These are phyloP conservation scores for Ranitomeya imitator DNA, from an alignment of 2,113 vertebrate genomes.

Conservation along the genomic window DNA sequence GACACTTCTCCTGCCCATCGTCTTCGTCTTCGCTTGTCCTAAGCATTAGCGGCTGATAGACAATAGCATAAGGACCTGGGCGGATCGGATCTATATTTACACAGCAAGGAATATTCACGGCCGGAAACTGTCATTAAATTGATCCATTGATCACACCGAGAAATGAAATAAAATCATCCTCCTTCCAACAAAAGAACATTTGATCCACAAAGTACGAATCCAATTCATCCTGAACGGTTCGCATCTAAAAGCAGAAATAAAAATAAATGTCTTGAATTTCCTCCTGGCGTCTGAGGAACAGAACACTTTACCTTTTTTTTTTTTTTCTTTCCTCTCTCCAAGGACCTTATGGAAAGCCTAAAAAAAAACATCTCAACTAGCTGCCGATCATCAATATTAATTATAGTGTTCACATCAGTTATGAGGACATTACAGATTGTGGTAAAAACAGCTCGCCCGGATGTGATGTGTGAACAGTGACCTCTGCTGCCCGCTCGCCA, in stretches of 20 bases:
- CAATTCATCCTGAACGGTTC: not conserved
- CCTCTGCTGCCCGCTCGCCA: slow-evolving; percentile 14
- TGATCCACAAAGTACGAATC: slow-evolving; percentile 14
- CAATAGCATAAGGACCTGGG: not conserved
- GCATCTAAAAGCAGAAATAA: slow-evolving; percentile 5
- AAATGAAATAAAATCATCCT: not conserved
- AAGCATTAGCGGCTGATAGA: not conserved
- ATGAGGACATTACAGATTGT: slow-evolving; percentile 32
- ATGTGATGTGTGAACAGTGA: slow-evolving; percentile 39
- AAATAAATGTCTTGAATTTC: slow-evolving; percentile 42
- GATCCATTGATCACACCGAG: slow-evolving; percentile 23
- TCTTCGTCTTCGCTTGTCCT: not conserved
- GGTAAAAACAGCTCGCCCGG: not conserved
- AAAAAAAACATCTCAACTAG: slow-evolving; percentile 19
- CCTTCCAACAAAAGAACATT: not conserved
- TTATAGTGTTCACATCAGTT: slow-evolving; percentile 46
- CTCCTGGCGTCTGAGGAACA: not conserved
- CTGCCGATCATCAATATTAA: slow-evolving; percentile 53
- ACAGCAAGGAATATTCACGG: not conserved
- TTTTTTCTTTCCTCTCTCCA: not conserved
- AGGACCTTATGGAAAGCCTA: slow-evolving; percentile 6
- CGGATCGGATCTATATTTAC: not conserved
- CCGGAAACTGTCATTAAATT: not conserved
- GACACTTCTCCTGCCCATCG: not conserved
- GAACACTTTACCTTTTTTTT: slow-evolving; percentile 23